Percentiles rank a stretch among this genome's conserved stretches.
These are phyloP conservation scores for Planococcus citri DNA, from an alignment of 1,140 invertebrate species.

Conservation along the genomic window DNA sequence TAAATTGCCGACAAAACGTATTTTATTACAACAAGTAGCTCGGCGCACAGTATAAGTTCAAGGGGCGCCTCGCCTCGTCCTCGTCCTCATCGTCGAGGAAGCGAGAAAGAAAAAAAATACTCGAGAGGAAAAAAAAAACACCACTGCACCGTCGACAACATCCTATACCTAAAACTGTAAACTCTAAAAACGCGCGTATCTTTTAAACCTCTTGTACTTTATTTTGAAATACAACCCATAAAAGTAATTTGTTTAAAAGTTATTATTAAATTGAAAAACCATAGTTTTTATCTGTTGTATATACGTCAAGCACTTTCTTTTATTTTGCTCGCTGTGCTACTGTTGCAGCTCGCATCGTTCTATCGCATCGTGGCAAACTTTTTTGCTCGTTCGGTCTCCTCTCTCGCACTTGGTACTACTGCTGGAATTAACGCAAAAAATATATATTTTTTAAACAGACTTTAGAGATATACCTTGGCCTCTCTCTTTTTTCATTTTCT, in stretches of 20 bases:
- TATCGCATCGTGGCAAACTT: neutral
- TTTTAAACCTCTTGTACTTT: conserved; percentile 7
- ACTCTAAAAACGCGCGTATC: conserved; percentile 1
- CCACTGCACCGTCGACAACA: no score
- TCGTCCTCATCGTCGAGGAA: neutral
- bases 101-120: neutral
- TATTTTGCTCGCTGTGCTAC: neutral
- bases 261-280: conserved; percentile 8
- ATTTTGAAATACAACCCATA: conserved; percentile 7
- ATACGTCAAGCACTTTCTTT: conserved; percentile 1
- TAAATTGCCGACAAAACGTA: neutral
- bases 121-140: no score
- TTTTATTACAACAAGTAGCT: neutral
- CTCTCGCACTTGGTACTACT: no score
- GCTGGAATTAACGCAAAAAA: neutral
- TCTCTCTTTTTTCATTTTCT: neutral
- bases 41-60: neutral
- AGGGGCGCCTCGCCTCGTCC: no score
- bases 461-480: neutral
- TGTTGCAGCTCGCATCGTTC: neutral
- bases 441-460: neutral
- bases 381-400: neutral
- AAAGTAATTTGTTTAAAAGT: conserved; percentile 8
- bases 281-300: neutral
- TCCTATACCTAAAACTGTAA: no score